Evolutionary conservation across 2,888 invertebrate genomes (phyloP).

Genomic region (Frankliniella intonsa): DNA sequence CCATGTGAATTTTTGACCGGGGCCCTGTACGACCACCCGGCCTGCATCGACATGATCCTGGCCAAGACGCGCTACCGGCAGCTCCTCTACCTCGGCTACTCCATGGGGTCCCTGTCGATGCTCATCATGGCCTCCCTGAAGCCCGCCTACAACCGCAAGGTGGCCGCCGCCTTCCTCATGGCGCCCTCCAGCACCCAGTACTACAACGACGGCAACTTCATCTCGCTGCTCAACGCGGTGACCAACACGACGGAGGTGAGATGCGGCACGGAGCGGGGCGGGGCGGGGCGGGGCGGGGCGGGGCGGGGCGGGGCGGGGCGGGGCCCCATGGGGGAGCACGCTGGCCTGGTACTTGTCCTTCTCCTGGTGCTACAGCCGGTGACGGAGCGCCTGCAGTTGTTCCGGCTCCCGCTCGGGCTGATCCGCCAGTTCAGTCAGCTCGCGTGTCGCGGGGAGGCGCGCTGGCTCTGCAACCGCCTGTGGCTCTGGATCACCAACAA

Average conservation of each 20-base stretch:
- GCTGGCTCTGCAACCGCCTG: neutral
- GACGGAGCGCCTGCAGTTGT: neutral
- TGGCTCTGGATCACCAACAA: neutral
- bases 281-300: no score
- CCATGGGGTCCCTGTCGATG: conserved; percentile 78
- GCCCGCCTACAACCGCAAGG: conserved; percentile 62
- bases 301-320: no score
- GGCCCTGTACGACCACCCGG: conserved; percentile 76
- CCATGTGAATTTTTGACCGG: no score
- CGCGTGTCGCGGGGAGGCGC: neutral
- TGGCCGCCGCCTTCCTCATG: conserved; percentile 54
- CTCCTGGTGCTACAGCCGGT: neutral
- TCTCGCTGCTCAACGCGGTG: neutral
- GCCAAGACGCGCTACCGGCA: conserved; percentile 49
- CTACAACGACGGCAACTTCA: neutral
- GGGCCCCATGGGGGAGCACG: neutral
- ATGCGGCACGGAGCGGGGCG: no score
- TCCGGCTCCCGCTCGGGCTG: neutral
- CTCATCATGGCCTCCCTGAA: conserved; percentile 63
- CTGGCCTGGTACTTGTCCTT: neutral
- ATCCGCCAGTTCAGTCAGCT: neutral
- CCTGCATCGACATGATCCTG: conserved; percentile 67
- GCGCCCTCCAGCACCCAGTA: conserved; percentile 58
- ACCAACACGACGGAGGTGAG: neutral
- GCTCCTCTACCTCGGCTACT: conserved; percentile 78